These are phyloP conservation scores for Parthenolecanium corni DNA, from an alignment of 2,888 invertebrate genomes.

Conservation along the genomic window DNA sequence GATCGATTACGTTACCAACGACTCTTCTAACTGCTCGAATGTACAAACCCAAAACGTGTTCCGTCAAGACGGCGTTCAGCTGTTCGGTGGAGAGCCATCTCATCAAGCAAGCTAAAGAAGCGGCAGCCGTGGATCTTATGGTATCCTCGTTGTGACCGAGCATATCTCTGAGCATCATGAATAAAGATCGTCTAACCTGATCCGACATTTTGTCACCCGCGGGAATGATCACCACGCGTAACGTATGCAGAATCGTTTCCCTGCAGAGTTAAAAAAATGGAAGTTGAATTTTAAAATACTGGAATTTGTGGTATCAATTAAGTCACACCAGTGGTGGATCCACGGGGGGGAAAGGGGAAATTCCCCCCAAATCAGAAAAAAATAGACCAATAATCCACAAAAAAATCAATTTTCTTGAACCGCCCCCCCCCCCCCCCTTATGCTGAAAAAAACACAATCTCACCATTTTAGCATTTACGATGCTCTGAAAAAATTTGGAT, in stretches of 20 bases:
- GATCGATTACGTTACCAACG: background rate
- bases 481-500: too few relatives aligned
- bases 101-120: conserved; percentile 77
- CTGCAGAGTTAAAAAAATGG: conserved; percentile 40
- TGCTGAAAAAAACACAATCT: too few relatives aligned
- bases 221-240: conserved; percentile 69
- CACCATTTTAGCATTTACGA: too few relatives aligned
- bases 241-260: conserved; percentile 86
- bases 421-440: too few relatives aligned
- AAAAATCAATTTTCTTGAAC: too few relatives aligned
- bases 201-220: conserved; percentile 85
- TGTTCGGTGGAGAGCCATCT: conserved; percentile 64
- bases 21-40: background rate
- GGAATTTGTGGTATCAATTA: too few relatives aligned
- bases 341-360: too few relatives aligned
- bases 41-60: conserved; percentile 57
- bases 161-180: conserved; percentile 53
- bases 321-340: too few relatives aligned
- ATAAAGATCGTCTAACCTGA: conserved; percentile 58
- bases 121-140: conserved; percentile 69
- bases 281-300: too few relatives aligned
- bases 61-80: conserved; percentile 57
- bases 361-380: too few relatives aligned
- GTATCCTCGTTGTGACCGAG: conserved; percentile 66
- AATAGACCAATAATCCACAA: too few relatives aligned